Percentiles rank a stretch among this genome's conserved stretches.
Conservation (phyloP, 2,113 vertebrate genomes). For the Hylia prasina region DNA sequence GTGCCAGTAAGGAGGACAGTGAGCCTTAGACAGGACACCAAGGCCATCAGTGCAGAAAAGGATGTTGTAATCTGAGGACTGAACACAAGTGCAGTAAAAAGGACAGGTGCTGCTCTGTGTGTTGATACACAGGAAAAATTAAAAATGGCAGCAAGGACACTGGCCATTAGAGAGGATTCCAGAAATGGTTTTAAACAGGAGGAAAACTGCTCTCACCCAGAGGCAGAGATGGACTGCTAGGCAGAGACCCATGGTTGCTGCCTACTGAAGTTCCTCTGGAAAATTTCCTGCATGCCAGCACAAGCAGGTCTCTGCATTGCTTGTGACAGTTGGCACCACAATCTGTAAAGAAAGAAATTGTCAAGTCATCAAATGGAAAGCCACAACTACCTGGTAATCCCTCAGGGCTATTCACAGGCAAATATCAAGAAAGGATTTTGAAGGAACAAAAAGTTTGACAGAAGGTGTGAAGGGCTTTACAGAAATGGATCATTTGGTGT, state of each 20-base stretch:
- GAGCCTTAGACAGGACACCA: background rate
- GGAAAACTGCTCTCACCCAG: slow-evolving; percentile 74
- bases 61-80: background rate
- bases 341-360: slow-evolving; percentile 71
- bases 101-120: background rate
- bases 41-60: background rate
- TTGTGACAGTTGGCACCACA: slow-evolving; percentile 97
- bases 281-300: slow-evolving; percentile 90
- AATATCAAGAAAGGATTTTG: background rate
- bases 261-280: slow-evolving; percentile 82
- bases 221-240: slow-evolving; percentile 86
- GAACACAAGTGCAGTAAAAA: background rate
- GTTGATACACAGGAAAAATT: background rate
- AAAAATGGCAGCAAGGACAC: background rate
- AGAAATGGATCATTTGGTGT: background rate
- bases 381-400: background rate
- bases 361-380: background rate
- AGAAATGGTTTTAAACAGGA: background rate
- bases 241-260: slow-evolving; percentile 85
- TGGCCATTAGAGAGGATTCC: background rate
- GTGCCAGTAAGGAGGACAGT: background rate
- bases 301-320: slow-evolving; percentile 92
- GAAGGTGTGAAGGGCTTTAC: background rate
- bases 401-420: background rate
- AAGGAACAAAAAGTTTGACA: background rate